A percentile compares a stretch with the other conserved stretches of the same genome.
phyloP scores from a whole-genome alignment of 1,140 invertebrate genomes.

The Aricia agestis region DNA sequence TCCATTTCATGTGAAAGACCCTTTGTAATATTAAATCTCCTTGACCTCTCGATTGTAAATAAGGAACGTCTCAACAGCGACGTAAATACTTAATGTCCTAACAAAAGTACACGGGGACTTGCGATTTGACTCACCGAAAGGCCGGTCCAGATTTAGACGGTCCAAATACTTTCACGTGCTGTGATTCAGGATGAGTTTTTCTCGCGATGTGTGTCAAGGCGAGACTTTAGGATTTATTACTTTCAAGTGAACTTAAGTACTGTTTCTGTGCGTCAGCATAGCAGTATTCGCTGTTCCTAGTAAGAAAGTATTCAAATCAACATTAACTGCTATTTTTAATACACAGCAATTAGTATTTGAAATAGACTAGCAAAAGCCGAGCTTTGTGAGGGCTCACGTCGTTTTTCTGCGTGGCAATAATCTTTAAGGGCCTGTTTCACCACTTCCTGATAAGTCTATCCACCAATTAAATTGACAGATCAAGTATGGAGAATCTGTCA shows the following conservation, averaged over 20 bases:
- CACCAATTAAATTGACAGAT: too few relatives aligned
- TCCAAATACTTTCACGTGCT: slow-evolving; percentile 63
- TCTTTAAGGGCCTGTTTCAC: too few relatives aligned
- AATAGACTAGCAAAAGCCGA: too few relatives aligned
- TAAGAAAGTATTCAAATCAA: too few relatives aligned
- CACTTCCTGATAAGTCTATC: too few relatives aligned
- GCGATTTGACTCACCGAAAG: slow-evolving; percentile 58
- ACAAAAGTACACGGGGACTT: slow-evolving; percentile 33
- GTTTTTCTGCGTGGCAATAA: too few relatives aligned
- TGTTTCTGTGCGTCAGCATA: background rate
- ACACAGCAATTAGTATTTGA: too few relatives aligned
- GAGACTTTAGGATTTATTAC: background rate
- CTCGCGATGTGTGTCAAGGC: slow-evolving; percentile 5
- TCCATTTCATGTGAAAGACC: background rate
- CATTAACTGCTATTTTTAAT: too few relatives aligned
- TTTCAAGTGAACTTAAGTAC: background rate
- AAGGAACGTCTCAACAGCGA: background rate
- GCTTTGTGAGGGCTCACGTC: too few relatives aligned
- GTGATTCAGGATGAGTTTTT: slow-evolving; percentile 16
- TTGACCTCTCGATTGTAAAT: slow-evolving; percentile 7
- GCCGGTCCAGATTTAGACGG: slow-evolving; percentile 65
- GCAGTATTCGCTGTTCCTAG: background rate
- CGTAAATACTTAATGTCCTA: slow-evolving; percentile 14
- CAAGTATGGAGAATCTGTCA: too few relatives aligned
- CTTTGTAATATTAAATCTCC: background rate